phyloP scores from a whole-genome alignment of 2,113 vertebrate species.

The Fulmarus glacialis region DNA sequence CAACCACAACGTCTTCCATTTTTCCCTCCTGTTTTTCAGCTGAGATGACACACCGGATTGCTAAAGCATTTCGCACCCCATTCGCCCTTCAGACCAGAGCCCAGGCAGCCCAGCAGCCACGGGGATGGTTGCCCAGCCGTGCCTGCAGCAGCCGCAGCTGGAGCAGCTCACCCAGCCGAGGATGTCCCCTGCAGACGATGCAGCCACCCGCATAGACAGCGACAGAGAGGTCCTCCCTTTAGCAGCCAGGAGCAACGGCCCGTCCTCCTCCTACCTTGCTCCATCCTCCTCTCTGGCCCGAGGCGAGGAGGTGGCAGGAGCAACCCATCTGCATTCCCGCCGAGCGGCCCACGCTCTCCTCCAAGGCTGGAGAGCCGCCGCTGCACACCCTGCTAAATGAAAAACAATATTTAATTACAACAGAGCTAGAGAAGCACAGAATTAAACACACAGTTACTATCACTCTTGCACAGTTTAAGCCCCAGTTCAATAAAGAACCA shows the following conservation, averaged over 20 bases:
- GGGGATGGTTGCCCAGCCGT: rapidly evolving
- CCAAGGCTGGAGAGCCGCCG: background rate
- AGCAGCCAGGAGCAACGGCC: background rate
- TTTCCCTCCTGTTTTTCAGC: background rate
- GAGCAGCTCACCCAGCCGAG: background rate
- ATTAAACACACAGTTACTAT: slow-evolving; percentile 27
- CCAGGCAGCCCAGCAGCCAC: background rate
- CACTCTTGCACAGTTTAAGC: slow-evolving; percentile 5
- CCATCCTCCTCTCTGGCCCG: background rate
- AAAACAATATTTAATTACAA: slow-evolving; percentile 46
- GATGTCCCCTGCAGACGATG: background rate
- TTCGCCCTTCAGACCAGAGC: rapidly evolving
- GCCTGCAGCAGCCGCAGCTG: background rate
- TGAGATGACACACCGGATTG: rapidly evolving
- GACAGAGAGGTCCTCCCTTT: background rate
- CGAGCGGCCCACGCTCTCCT: background rate
- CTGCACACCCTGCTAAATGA: background rate
- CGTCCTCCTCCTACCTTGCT: background rate
- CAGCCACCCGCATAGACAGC: background rate
- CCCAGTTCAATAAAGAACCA: slow-evolving; percentile 18
- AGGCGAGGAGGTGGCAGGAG: background rate
- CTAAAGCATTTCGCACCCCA: rapidly evolving
- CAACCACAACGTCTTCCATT: background rate
- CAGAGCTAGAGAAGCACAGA: slow-evolving; percentile 36
- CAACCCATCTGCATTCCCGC: background rate